These are phyloP conservation scores for Erethizon dorsatum DNA, from an alignment of 2,797 vertebrate genomes.

Conservation along the genomic window DNA sequence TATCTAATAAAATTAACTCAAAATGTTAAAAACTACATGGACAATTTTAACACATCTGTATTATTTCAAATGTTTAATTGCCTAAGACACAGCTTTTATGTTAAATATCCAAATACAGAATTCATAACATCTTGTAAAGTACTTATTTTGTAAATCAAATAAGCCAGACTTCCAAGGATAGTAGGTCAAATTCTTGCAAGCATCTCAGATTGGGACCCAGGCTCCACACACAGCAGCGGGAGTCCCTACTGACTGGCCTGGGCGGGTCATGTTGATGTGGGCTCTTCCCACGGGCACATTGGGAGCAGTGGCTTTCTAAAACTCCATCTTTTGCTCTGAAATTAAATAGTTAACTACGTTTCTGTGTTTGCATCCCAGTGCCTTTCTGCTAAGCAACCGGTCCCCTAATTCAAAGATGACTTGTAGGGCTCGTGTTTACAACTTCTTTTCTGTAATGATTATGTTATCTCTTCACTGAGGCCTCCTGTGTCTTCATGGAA, in stretches of 20 bases:
- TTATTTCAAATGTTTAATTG: constrained; percentile 37
- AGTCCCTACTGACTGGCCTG: too few relatives aligned
- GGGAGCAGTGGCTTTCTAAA: background rate
- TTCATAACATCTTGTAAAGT: background rate
- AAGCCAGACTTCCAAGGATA: constrained; percentile 35
- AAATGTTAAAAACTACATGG: background rate
- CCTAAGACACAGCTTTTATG: constrained; percentile 29
- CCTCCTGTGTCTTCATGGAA: background rate
- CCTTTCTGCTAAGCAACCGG: background rate
- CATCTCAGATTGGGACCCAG: background rate
- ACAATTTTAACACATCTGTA: background rate
- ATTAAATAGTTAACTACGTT: background rate
- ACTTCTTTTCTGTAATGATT: background rate
- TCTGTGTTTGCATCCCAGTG: background rate
- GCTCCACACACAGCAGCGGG: background rate
- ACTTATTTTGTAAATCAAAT: background rate
- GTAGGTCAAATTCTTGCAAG: background rate
- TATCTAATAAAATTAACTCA: constrained; percentile 39
- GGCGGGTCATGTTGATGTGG: background rate
- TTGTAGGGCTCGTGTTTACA: background rate
- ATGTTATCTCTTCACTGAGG: background rate
- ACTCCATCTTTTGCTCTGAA: background rate
- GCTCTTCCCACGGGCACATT: background rate
- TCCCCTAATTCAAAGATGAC: background rate
- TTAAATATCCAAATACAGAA: constrained; percentile 27